Conservation (phyloP, 2,888 invertebrate genomes). For the Macrophya alboannulata region DNA sequence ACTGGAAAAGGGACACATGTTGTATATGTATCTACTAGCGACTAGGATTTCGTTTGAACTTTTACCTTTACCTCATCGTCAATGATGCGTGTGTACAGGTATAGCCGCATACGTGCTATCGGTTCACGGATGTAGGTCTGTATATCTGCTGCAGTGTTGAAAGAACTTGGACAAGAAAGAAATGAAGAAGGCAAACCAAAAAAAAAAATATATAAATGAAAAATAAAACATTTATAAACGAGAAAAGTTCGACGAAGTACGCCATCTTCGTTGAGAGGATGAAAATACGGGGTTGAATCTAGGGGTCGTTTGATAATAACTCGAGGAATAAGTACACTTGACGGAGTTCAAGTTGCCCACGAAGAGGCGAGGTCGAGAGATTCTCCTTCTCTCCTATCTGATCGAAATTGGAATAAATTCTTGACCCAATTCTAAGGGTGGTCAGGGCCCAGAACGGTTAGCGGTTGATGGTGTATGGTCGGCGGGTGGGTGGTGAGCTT, state of each 20-base stretch:
- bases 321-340: constrained; percentile 36
- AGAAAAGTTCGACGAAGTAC: constrained; percentile 15
- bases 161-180: neutral
- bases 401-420: constrained; percentile 49
- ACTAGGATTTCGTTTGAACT: constrained; percentile 36
- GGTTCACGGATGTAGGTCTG: neutral
- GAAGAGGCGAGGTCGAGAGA: constrained; percentile 26
- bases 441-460: constrained; percentile 44
- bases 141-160: neutral
- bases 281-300: neutral
- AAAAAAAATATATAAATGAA: no score
- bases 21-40: neutral
- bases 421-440: constrained; percentile 40
- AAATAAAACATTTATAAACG: constrained; percentile 31
- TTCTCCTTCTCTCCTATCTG: constrained; percentile 8
- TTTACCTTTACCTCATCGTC: constrained; percentile 30
- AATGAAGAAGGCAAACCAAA: neutral
- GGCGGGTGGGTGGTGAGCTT: neutral
- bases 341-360: constrained; percentile 15
- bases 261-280: constrained; percentile 18
- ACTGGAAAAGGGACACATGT: neutral
- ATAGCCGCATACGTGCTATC: neutral
- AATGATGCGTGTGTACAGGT: constrained; percentile 30
- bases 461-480: constrained; percentile 35
- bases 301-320: constrained; percentile 39